Conservation (phyloP, 2,113 vertebrate genomes). For the Catagonus wagneri region DNA sequence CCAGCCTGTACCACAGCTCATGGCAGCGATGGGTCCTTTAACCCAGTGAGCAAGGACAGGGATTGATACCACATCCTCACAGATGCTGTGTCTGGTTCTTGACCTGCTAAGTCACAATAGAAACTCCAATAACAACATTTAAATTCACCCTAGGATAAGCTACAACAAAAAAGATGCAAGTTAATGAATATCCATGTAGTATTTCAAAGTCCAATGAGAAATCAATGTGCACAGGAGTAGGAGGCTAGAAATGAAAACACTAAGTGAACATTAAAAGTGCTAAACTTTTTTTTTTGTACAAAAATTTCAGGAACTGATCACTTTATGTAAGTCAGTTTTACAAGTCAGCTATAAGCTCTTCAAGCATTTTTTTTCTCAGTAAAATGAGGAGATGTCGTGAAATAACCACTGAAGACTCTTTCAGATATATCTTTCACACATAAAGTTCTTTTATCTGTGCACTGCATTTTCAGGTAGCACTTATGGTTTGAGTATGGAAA, state of each 20-base stretch:
- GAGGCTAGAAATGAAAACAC: background rate
- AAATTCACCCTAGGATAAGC: background rate
- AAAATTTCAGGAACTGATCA: background rate
- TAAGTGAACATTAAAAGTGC: background rate
- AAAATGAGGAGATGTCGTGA: background rate
- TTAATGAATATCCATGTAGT: background rate
- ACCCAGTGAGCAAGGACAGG: too few species aligned
- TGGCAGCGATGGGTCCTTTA: too few species aligned
- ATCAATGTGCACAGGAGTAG: background rate
- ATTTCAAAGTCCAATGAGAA: background rate
- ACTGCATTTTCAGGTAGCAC: background rate
- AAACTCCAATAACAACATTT: too few species aligned
- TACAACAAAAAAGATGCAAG: background rate
- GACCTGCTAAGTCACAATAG: too few species aligned
- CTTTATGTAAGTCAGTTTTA: background rate
- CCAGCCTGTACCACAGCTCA: too few species aligned
- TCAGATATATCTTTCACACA: too few species aligned
- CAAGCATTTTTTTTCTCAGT: background rate
- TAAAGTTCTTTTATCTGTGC: background rate
- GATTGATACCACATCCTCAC: too few species aligned
- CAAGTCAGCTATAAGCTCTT: background rate
- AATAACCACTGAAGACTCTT: background rate
- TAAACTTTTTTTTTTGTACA: background rate
- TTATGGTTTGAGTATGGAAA: background rate
- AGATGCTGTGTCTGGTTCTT: too few species aligned